A percentile compares a stretch with the other conserved stretches of the same genome.
These are phyloP conservation scores for Pelvicachromis taeniatus DNA, from an alignment of 2,113 vertebrate genomes.

Conservation along the genomic window DNA sequence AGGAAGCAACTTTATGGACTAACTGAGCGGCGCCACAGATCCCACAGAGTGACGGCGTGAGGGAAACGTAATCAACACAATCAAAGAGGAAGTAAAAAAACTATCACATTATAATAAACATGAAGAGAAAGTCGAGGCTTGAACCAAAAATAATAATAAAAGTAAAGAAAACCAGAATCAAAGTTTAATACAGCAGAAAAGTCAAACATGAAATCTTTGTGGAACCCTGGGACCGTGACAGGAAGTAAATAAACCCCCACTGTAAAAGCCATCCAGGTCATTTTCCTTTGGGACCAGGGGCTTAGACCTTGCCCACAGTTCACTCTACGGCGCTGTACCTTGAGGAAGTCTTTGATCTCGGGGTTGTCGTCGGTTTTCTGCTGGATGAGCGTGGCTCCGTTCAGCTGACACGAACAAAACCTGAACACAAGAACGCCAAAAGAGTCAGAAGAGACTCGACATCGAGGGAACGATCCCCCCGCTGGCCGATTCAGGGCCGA, in stretches of 20 bases:
- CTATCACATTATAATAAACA: too few species aligned
- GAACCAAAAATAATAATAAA: too few species aligned
- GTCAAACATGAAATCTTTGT: too few species aligned
- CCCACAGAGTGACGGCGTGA: too few species aligned
- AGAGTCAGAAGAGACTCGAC: fast-evolving
- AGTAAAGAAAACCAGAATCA: too few species aligned
- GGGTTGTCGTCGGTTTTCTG: constrained; percentile 95
- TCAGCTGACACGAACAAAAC: constrained; percentile 98
- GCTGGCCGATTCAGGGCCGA: fast-evolving
- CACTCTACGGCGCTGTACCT: constrained; percentile 48
- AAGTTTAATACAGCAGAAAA: too few species aligned
- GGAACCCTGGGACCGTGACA: fast-evolving
- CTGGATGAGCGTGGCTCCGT: constrained; percentile 94
- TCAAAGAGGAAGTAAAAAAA: too few species aligned
- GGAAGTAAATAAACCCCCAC: background rate
- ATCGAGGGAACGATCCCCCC: fast-evolving
- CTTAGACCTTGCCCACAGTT: background rate
- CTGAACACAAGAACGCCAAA: background rate
- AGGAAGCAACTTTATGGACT: too few species aligned
- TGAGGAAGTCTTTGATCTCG: constrained; percentile 96
- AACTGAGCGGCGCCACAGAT: too few species aligned
- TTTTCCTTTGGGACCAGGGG: background rate
- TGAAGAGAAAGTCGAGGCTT: too few species aligned
- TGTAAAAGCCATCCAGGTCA: fast-evolving
- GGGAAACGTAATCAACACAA: too few species aligned